phyloP scores from a whole-genome alignment of 2,888 invertebrate genomes.

The Drosophila suboccidentalis region DNA sequence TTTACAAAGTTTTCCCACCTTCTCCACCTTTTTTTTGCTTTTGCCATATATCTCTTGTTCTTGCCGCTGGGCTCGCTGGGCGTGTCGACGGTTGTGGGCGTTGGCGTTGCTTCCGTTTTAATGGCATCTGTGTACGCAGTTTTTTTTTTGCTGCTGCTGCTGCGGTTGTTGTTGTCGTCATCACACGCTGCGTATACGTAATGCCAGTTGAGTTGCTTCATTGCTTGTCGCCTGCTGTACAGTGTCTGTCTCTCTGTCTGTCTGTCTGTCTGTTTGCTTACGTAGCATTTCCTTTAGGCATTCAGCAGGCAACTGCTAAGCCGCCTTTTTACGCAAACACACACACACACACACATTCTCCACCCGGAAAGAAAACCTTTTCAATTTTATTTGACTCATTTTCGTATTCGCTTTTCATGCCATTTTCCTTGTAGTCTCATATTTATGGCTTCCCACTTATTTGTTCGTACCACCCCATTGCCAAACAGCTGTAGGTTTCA shows the following conservation, averaged over 20 bases:
- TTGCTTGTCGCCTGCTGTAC: conserved; percentile 6
- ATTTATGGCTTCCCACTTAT: conserved; percentile 70
- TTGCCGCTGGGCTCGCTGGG: conserved; percentile 37
- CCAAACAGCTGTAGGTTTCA: conserved; percentile 62
- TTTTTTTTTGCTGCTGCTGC: conserved; percentile 24
- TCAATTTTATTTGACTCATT: conserved; percentile 62
- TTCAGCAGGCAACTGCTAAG: conserved; percentile 28
- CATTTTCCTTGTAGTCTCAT: conserved; percentile 53
- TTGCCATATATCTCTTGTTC: conserved; percentile 13
- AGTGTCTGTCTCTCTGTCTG: conserved; percentile 3
- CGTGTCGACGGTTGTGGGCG: conserved; percentile 55
- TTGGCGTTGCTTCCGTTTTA: conserved; percentile 66
- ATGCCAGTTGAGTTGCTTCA: conserved; percentile 35
- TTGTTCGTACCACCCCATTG: conserved; percentile 33
- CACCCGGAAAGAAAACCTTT: conserved; percentile 43
- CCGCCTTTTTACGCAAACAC: too few relatives aligned
- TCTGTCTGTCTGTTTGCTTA: conserved; percentile 54
- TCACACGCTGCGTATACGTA: conserved; percentile 73
- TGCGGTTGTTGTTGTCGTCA: conserved; percentile 41
- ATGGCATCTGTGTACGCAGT: conserved; percentile 66
- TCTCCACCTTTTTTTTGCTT: conserved; percentile 16
- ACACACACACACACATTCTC: conserved; percentile 8
- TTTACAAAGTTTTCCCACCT: conserved; percentile 58
- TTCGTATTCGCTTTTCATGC: conserved; percentile 47
- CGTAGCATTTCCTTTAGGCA: conserved; percentile 54